Conservation (phyloP, 2,888 invertebrate species). For the Sesia apiformis region DNA sequence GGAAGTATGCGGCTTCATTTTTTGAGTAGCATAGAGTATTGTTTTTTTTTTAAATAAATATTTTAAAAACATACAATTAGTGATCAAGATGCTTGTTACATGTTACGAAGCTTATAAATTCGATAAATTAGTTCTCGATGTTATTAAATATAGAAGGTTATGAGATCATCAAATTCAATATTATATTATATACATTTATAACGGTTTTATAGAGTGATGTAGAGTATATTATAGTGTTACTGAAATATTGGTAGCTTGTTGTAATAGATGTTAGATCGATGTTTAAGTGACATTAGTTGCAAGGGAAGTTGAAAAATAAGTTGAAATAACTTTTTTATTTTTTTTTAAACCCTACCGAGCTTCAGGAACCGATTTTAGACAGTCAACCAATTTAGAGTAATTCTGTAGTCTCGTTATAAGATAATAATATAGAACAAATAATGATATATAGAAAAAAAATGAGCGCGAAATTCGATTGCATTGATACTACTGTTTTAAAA, state of each 20-base stretch:
- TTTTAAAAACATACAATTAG: neutral
- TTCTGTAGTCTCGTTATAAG: slow-evolving; percentile 2
- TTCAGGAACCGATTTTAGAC: slow-evolving; percentile 53
- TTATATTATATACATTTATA: slow-evolving; percentile 67
- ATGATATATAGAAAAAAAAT: neutral
- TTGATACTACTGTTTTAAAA: neutral
- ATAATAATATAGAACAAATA: neutral
- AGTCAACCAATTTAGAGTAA: slow-evolving; percentile 22
- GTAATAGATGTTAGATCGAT: slow-evolving; percentile 53
- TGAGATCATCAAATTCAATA: slow-evolving; percentile 22
- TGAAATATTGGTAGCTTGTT: slow-evolving; percentile 33
- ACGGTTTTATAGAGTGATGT: slow-evolving; percentile 50
- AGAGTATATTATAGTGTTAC: slow-evolving; percentile 35
- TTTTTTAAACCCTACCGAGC: slow-evolving; percentile 37
- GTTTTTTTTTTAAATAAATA: neutral
- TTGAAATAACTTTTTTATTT: slow-evolving; percentile 13
- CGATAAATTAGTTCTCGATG: slow-evolving; percentile 40
- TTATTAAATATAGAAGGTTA: slow-evolving; percentile 24
- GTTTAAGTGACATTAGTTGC: slow-evolving; percentile 31
- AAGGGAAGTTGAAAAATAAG: slow-evolving; percentile 5
- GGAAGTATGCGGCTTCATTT: neutral
- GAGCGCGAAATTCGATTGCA: slow-evolving; percentile 1
- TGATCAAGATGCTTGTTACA: slow-evolving; percentile 35
- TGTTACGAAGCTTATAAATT: slow-evolving; percentile 46
- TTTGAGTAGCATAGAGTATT: neutral